Evolutionary conservation across 37 sponge, comb jelly and placozoan genomes (phyloP), one percentile per base, ranked within the genome.

Genomic region (Amphimedon queenslandica): DNA sequence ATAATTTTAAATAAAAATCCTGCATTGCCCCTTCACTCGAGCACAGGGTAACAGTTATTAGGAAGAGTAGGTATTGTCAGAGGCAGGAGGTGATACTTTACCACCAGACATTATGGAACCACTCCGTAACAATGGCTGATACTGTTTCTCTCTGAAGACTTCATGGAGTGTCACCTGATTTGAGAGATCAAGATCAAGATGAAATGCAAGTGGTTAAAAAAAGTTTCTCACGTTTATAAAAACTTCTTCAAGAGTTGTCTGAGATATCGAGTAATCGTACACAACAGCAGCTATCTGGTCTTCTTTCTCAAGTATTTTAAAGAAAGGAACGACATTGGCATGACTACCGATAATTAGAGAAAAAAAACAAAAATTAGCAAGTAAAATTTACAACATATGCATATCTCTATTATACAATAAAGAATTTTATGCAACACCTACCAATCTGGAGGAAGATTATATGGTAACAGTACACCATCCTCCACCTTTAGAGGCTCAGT

Each of bases 171-270:
- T 82, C 35, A 82, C 82, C 82, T 76, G 37, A 47, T 47, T 8
- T n/a, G n/a, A n/a, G n/a, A n/a, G n/a, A n/a, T n/a, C n/a, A n/a
- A n/a, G n/a, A n/a, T n/a, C n/a, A n/a, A n/a, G n/a, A n/a, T n/a
- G n/a, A n/a, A n/a, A n/a, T n/a, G n/a, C n/a, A n/a, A n/a, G n/a
- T n/a, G n/a, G n/a, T n/a, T n/a, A n/a, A n/a, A n/a, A n/a, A n/a
- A n/a, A n/a, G n/a, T 36, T 18, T 37, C 77, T 75, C 29, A 90
- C 91, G 69, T 77, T 81, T 30, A 90, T 69, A 55, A 90, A 90
- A 27, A 90, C 91, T 47, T 90, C 91, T 38, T 90, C 91, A 13
- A 90, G 79, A 55, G 91, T 90, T 30, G 91, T 90, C 55, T 90
- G 91, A 11, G 91, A 90, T 23, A 90, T 85, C 64, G 86, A 90